Conservation (phyloP, 1,140 invertebrate genomes). For the Ceratosolen solmsi region DNA sequence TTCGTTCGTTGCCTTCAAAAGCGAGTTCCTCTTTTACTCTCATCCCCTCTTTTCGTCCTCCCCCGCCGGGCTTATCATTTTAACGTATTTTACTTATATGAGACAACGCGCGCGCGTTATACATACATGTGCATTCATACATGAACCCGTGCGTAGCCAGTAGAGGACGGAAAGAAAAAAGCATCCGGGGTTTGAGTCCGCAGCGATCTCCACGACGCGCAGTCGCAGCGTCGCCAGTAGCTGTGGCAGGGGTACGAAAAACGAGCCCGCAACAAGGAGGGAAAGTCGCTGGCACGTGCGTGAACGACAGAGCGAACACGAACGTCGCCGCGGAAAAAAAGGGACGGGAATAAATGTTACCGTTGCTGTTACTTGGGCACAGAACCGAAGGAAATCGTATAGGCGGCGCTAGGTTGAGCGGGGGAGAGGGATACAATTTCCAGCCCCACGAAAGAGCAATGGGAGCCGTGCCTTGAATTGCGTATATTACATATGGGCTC, state of each 20-base stretch:
- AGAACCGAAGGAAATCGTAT: constrained; percentile 3
- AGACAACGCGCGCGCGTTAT: no score
- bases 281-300: not conserved
- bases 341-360: constrained; percentile 27
- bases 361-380: not conserved
- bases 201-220: not conserved
- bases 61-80: no score
- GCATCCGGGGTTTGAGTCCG: no score
- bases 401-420: not conserved
- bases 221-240: not conserved
- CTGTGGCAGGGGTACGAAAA: not conserved
- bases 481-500: not conserved
- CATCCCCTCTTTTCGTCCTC: no score
- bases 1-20: no score
- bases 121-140: no score
- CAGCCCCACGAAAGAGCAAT: not conserved
- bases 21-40: no score
- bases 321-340: not conserved
- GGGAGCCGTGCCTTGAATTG: not conserved
- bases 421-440: not conserved
- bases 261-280: not conserved
- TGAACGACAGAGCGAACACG: not conserved
- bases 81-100: no score
- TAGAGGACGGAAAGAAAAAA: no score
- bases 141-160: no score